Evolutionary conservation across 2,113 vertebrate genomes (phyloP), one percentile per base, ranked within the genome.

Genomic region (Seriola aureovittata): DNA sequence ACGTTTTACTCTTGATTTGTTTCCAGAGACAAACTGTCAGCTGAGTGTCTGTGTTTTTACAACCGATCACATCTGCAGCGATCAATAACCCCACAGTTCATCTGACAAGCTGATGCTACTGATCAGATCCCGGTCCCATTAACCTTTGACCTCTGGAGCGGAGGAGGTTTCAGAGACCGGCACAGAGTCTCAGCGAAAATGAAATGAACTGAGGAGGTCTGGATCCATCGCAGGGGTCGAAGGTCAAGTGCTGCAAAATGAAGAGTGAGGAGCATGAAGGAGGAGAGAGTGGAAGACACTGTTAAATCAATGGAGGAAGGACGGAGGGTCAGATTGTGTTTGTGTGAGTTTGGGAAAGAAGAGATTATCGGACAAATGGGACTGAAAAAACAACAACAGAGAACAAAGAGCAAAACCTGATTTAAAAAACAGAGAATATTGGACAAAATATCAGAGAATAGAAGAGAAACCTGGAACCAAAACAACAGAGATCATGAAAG

Each of bases 181-280:
- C 3, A 32, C 29, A 32, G 13, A 42, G 16, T 25, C 44, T 62
- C 40, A 38, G 19, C 8, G 11, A 32, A 5, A 40, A 60, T 23
- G 12, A 46, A 66, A 75, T 75, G n/a, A 85, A 59, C 38, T n/a
- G 44, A 73, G 11, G 70, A n/a, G 19, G 40, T 42, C n/a, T 40
- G 32, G 80, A 68, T 82, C 75, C 58, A 73, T 80, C 42, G 38
- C 46, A 0, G 40, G 32, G 71, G 83, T 82, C 87, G 71, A 34
- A 75, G 80, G 46, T 84, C 73, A 86, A 81, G 44, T 66, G 64
- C 13, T 63, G 55, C 32, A 50, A 57, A 29, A 60, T 75, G 52
- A 86, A 60, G 65, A 60, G 2, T 7, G 44, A 50, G 13, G 74
- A 60, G 25, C 29, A 42, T 16, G 42, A 9, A 16, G 14, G 12